Conservation (phyloP, 2,113 vertebrate species). For the Euleptes europaea region DNA sequence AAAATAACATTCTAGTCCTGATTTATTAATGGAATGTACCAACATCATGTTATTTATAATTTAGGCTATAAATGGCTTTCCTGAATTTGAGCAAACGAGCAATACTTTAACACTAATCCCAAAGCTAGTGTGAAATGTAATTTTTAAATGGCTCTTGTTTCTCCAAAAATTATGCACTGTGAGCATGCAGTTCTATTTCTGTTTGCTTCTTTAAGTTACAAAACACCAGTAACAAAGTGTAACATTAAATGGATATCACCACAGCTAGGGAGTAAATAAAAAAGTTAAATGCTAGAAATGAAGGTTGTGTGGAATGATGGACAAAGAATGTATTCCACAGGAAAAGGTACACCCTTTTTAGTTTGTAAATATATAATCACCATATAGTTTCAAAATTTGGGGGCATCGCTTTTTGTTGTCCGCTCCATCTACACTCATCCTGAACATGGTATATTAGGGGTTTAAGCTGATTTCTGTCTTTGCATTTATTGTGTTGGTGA, state of each 20-base stretch:
- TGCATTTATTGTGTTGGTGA: background rate
- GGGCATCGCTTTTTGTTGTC: background rate
- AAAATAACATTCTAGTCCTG: slow-evolving; percentile 65
- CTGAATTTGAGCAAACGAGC: slow-evolving; percentile 73
- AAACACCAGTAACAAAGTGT: slow-evolving; percentile 56
- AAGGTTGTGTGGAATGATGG: background rate
- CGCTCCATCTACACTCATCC: background rate
- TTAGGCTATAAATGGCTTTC: slow-evolving; percentile 76
- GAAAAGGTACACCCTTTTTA: background rate
- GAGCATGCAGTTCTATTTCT: slow-evolving; percentile 69
- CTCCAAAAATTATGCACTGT: slow-evolving; percentile 77
- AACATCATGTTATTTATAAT: slow-evolving; percentile 74
- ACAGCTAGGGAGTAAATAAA: slow-evolving; percentile 60
- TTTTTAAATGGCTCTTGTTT: slow-evolving; percentile 73
- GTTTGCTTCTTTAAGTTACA: slow-evolving; percentile 69
- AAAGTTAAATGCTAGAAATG: slow-evolving; percentile 39
- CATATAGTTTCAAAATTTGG: no score
- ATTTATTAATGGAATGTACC: slow-evolving; percentile 75
- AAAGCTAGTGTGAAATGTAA: slow-evolving; percentile 75
- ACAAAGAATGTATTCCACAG: background rate
- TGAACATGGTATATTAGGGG: background rate
- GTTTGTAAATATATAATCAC: background rate
- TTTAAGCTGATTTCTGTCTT: background rate
- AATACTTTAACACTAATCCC: slow-evolving; percentile 73
- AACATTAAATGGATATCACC: slow-evolving; percentile 53